These are phyloP conservation scores for Hermaeophaga mercurialis DNA, from an alignment of 2,888 invertebrate genomes.

Conservation along the genomic window DNA sequence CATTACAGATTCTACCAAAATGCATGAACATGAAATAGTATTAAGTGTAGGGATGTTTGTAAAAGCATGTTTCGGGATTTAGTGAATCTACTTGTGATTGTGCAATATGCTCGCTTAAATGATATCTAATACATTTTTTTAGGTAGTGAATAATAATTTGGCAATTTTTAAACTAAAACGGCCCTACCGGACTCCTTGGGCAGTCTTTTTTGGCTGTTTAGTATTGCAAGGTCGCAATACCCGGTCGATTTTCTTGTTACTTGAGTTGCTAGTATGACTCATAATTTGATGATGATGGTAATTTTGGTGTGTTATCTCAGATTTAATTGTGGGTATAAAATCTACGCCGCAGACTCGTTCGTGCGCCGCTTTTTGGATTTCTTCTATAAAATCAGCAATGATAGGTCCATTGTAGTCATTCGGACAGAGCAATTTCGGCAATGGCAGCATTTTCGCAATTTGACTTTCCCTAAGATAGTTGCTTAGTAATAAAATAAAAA, in stretches of 20 bases:
- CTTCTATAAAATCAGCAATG: constrained; percentile 71
- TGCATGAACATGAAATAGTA: too few relatives aligned
- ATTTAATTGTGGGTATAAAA: constrained; percentile 38
- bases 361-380: constrained; percentile 62
- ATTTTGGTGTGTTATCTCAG: constrained; percentile 20
- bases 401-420: constrained; percentile 67
- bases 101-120: too few relatives aligned
- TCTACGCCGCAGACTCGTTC: constrained; percentile 41
- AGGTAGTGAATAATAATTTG: background rate
- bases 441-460: constrained; percentile 40
- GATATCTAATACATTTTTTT: too few relatives aligned
- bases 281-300: constrained; percentile 30
- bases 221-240: constrained; percentile 44
- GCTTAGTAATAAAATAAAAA: background rate
- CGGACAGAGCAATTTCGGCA: constrained; percentile 50
- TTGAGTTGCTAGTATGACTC: background rate
- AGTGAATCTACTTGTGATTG: too few relatives aligned
- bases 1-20: too few relatives aligned
- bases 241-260: constrained; percentile 45
- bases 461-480: constrained; percentile 25
- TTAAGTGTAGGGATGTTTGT: too few relatives aligned
- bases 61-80: too few relatives aligned
- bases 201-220: constrained; percentile 17
- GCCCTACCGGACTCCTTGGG: constrained; percentile 19
- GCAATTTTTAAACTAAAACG: constrained; percentile 14